Evolutionary conservation across 2,797 vertebrate genomes (phyloP), one percentile per base, ranked within the genome.

Genomic region (Etheostoma nigrum): DNA sequence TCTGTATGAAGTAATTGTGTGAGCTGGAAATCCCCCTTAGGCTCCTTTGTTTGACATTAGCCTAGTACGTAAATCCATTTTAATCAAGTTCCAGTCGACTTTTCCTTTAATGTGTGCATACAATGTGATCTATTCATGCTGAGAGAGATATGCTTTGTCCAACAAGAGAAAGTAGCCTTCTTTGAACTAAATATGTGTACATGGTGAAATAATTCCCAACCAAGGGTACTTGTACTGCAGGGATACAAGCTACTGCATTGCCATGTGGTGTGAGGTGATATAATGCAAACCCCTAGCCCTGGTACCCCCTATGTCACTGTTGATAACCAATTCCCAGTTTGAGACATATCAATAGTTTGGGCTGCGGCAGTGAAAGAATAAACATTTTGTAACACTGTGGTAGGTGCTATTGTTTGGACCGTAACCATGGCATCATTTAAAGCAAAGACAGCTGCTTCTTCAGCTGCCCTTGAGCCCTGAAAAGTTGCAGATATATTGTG

Each of bases 1-100:
- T 89, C 74, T 76, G 81, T 72, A 73, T 76, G 68, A 86, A 82
- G 72, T 89, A 78, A 88, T 90, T 91, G 80, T 75, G 58, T 67
- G 72, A 73, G 53, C 76, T 68, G 67, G 64, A 89, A 87, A 86
- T 78, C 77, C 86, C 36, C 87, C 69, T 48, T 0, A 67, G 86
- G 86, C 62, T 47, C 76, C 80, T 78, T 87, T 81, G 77, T 82
- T 67, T 76, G 83, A 85, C 81, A 83, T 89, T 68, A 87, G 80
- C 67, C 76, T 30, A 13, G 65, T 61, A 81, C 33, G 11, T 85
- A 86, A 86, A 91, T 88, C 80, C 77, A 84, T 87, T 89, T 89
- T 86, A 91, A 92, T 93, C 78, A 82, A 72, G 66, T 84, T 83
- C 54, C 60, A 71, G 52, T 75, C 55, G 55, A 72, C 63, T 75